Conservation (phyloP, 53 echinoderm and acorn worm species). For the Echinarachnius parma region DNA sequence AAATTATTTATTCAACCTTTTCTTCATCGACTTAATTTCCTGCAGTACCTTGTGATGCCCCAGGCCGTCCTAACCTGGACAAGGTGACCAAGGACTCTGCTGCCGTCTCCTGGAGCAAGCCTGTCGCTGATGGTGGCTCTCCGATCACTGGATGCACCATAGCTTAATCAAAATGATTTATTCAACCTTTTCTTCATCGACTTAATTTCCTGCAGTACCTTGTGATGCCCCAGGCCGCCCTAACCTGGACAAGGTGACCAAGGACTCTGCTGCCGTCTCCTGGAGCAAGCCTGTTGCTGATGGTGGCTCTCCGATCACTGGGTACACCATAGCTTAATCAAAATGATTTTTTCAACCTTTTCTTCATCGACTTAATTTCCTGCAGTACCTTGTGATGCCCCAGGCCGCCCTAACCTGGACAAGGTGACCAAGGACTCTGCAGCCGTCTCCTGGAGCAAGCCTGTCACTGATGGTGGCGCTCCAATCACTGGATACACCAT, state of each 20-base stretch:
- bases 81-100: slow-evolving; percentile 91
- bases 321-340: too few species aligned
- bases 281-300: slow-evolving; percentile 85
- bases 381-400: slow-evolving; percentile 89
- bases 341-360: too few species aligned
- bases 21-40: neutral
- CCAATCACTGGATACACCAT: slow-evolving; percentile 84
- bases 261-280: slow-evolving; percentile 79
- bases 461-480: slow-evolving; percentile 83
- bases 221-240: slow-evolving; percentile 89
- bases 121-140: slow-evolving; percentile 82
- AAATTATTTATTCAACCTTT: neutral
- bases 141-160: slow-evolving; percentile 83
- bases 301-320: slow-evolving; percentile 85
- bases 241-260: slow-evolving; percentile 80
- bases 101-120: slow-evolving; percentile 81
- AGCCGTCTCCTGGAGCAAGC: slow-evolving; percentile 81
- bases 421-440: slow-evolving; percentile 91
- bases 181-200: neutral
- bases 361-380: neutral
- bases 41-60: slow-evolving; percentile 89
- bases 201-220: slow-evolving; percentile 53
- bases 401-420: slow-evolving; percentile 72
- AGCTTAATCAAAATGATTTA: too few species aligned
- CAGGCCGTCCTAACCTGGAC: slow-evolving; percentile 72